Conservation (phyloP, 2,888 invertebrate genomes). For the Leucoptera coffeella region DNA sequence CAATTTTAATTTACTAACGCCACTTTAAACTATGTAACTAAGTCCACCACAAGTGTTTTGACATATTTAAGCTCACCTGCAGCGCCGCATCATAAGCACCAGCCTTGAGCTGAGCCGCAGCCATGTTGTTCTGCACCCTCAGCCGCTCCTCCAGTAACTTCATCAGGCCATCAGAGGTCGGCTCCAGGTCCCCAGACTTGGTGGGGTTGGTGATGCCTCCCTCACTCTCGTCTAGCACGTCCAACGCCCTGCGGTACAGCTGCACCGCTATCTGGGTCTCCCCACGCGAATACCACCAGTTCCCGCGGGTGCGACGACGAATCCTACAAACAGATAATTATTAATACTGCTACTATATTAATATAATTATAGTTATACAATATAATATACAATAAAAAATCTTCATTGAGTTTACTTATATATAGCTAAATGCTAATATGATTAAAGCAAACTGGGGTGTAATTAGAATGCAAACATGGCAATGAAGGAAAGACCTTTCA, state of each 20-base stretch:
- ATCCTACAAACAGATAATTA: conserved; percentile 12
- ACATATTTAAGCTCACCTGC: too few species aligned
- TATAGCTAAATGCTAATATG: too few species aligned
- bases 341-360: conserved; percentile 1
- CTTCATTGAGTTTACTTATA: too few species aligned
- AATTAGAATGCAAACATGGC: too few species aligned
- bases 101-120: conserved; percentile 86
- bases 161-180: conserved; percentile 18
- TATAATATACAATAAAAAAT: too few species aligned
- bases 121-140: conserved; percentile 86
- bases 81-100: conserved; percentile 81
- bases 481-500: too few species aligned
- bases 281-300: conserved; percentile 82
- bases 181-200: conserved; percentile 30
- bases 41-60: too few species aligned
- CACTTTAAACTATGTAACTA: too few species aligned
- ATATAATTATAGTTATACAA: not conserved
- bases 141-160: conserved; percentile 71
- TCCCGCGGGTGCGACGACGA: conserved; percentile 71
- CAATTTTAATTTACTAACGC: too few species aligned
- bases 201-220: conserved; percentile 57
- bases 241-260: conserved; percentile 78
- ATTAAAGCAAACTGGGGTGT: too few species aligned
- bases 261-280: conserved; percentile 79
- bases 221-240: conserved; percentile 70